These are phyloP conservation scores for Hydrolagus colliei DNA, from an alignment of 2,797 vertebrate genomes.

Conservation along the genomic window DNA sequence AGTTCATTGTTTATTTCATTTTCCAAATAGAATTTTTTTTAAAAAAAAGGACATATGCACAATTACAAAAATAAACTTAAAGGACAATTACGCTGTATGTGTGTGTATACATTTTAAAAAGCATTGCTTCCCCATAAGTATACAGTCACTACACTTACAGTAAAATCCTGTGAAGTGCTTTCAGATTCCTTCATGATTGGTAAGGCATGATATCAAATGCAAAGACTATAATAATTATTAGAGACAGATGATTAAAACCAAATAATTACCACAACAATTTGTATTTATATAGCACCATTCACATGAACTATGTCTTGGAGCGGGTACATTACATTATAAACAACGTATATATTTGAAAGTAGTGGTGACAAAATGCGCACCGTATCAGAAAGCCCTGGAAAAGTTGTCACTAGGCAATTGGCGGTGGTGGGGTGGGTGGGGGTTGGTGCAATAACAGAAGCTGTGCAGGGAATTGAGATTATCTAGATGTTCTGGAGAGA, in stretches of 20 bases:
- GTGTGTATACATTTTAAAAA: too few relatives aligned
- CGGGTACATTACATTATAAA: not conserved
- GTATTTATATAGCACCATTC: too few relatives aligned
- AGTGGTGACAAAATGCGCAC: not conserved
- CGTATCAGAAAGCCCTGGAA: not conserved
- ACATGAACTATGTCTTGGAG: not conserved
- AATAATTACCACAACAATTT: not conserved
- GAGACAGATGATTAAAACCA: not conserved
- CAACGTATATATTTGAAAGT: not conserved
- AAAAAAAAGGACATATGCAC: slow-evolving; percentile 6
- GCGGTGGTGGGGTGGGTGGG: not conserved
- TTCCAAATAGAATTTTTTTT: not conserved
- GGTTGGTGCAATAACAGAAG: not conserved
- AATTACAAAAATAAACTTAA: slow-evolving; percentile 18
- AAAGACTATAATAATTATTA: not conserved
- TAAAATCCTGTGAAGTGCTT: not conserved
- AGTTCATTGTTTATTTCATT: slow-evolving; percentile 10
- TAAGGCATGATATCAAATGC: not conserved
- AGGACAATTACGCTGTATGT: not conserved
- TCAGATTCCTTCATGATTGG: slow-evolving; percentile 3
- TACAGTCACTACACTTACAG: too few relatives aligned
- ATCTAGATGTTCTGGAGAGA: not conserved
- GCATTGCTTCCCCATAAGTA: too few relatives aligned
- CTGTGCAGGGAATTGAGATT: not conserved
- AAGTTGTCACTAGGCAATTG: not conserved